Conservation (phyloP, 2,888 invertebrate genomes). For the Parascotia fuliginaria region DNA sequence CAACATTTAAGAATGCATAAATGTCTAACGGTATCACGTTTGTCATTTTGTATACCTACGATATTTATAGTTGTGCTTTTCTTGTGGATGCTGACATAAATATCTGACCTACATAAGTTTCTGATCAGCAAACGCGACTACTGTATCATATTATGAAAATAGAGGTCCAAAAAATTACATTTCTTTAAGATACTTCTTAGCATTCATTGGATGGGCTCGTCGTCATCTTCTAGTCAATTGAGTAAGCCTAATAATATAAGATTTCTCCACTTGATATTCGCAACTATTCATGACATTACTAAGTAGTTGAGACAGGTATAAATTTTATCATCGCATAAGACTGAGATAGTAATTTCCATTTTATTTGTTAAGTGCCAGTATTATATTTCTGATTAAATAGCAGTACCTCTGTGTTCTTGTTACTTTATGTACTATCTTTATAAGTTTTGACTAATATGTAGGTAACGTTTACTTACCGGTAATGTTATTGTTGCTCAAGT, state of each 20-base stretch:
- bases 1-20: constrained; percentile 19
- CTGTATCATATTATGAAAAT: not conserved
- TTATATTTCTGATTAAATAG: too few relatives aligned
- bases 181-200: too few relatives aligned
- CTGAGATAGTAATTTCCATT: not conserved
- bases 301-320: not conserved
- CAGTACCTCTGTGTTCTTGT: not conserved
- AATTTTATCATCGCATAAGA: not conserved
- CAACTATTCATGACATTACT: not conserved
- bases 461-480: constrained; percentile 69
- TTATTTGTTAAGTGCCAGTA: too few relatives aligned
- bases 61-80: constrained; percentile 30
- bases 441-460: not conserved
- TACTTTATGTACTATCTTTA: too few relatives aligned
- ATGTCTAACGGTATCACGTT: constrained; percentile 28
- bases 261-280: constrained; percentile 10
- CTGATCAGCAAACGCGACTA: constrained; percentile 45
- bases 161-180: too few relatives aligned
- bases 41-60: constrained; percentile 31
- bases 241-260: constrained; percentile 6
- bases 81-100: constrained; percentile 40
- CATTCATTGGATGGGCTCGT: constrained; percentile 4
- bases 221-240: constrained; percentile 6
- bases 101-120: constrained; percentile 45
- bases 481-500: constrained; percentile 85